phyloP scores from a whole-genome alignment of 1,140 invertebrate genomes.

The Lepeophtheirus salmonis region DNA sequence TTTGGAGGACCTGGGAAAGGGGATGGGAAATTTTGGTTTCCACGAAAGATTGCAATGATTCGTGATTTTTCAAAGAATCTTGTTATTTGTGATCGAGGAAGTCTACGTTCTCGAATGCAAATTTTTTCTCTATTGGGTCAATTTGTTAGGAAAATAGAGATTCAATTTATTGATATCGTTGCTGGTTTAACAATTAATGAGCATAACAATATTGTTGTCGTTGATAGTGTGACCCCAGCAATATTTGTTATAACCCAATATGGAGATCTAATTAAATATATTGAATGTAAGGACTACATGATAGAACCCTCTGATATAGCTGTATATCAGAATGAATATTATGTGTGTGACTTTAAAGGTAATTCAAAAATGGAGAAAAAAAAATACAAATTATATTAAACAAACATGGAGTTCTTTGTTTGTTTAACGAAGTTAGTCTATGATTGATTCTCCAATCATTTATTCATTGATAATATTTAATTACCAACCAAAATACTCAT shows the following conservation, averaged over 20 bases:
- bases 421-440: too few species aligned
- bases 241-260: slow-evolving; percentile 81
- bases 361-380: background rate
- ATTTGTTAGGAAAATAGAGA: slow-evolving; percentile 26
- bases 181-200: slow-evolving; percentile 76
- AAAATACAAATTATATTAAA: background rate
- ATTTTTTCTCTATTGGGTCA: slow-evolving; percentile 46
- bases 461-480: too few species aligned
- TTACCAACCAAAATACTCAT: background rate
- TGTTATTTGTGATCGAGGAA: slow-evolving; percentile 88
- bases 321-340: slow-evolving; percentile 80
- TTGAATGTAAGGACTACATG: slow-evolving; percentile 92
- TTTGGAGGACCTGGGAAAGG: slow-evolving; percentile 78
- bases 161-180: slow-evolving; percentile 65
- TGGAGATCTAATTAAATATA: slow-evolving; percentile 77
- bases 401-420: too few species aligned
- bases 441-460: too few species aligned
- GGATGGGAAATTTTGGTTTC: slow-evolving; percentile 89
- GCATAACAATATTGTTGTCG: slow-evolving; percentile 77
- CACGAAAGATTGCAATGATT: slow-evolving; percentile 59
- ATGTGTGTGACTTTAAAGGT: slow-evolving; percentile 72
- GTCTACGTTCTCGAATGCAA: slow-evolving; percentile 86
- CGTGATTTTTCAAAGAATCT: slow-evolving; percentile 53
- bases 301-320: slow-evolving; percentile 89
- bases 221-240: slow-evolving; percentile 89